Evolutionary conservation across 2,113 vertebrate species (phyloP).

Genomic region (Anguilla japonica): DNA sequence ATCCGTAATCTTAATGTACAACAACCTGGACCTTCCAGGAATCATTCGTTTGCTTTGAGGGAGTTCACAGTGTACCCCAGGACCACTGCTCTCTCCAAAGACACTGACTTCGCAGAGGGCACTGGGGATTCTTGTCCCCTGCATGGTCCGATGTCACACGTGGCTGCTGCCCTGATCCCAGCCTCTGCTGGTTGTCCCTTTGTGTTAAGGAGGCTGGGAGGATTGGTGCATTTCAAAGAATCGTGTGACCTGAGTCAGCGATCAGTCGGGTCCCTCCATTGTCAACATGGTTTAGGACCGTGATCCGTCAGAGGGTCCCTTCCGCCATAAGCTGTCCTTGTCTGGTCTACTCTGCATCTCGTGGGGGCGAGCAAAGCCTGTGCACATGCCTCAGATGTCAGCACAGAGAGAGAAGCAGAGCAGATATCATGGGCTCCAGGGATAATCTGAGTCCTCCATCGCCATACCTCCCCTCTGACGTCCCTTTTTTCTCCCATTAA

Average conservation of each 20-base stretch:
- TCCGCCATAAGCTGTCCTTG: slow-evolving; percentile 7
- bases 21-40: background rate
- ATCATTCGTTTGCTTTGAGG: background rate
- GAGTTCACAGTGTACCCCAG: background rate
- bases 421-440: background rate
- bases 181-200: slow-evolving; percentile 3
- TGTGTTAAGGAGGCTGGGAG: background rate
- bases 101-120: background rate
- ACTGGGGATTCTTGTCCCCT: background rate
- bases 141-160: background rate
- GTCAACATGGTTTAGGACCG: slow-evolving; percentile 15
- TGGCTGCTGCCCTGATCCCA: background rate
- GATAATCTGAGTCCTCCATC: background rate
- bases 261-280: slow-evolving; percentile 2
- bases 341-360: slow-evolving; percentile 1
- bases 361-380: background rate
- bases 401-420: background rate
- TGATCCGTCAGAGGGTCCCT: background rate
- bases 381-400: background rate
- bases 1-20: background rate
- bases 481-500: background rate
- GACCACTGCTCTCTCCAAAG: background rate
- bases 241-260: slow-evolving; percentile 22
- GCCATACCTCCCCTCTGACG: background rate
- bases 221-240: background rate